phyloP scores from a whole-genome alignment of 1,140 invertebrate species.

The Neelides sp. region DNA sequence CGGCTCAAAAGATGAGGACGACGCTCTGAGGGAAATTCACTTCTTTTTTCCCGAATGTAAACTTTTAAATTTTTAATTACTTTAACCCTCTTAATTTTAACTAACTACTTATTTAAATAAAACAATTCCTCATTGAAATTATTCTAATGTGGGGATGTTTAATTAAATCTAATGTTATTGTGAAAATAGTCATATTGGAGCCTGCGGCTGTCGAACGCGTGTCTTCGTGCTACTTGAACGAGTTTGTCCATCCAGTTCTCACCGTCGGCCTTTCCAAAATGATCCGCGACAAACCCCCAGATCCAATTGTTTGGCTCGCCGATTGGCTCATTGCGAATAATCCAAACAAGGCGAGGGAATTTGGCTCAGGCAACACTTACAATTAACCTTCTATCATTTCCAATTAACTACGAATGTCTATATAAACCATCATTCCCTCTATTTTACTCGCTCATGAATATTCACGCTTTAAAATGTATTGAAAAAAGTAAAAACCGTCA shows the following conservation, averaged over 20 bases:
- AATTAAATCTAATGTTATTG: slow-evolving; percentile 5
- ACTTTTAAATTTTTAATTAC: slow-evolving; percentile 30
- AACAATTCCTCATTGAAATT: too few relatives aligned
- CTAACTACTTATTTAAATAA: not conserved
- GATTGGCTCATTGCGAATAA: slow-evolving; percentile 62
- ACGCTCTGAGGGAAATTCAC: slow-evolving; percentile 67
- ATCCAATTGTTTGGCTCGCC: slow-evolving; percentile 63
- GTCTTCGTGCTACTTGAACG: slow-evolving; percentile 53
- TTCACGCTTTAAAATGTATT: too few relatives aligned
- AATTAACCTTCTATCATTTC: not conserved
- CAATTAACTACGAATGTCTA: too few relatives aligned
- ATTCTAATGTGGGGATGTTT: too few relatives aligned
- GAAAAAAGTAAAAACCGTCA: too few relatives aligned
- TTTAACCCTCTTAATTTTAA: not conserved
- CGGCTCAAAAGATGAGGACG: slow-evolving; percentile 56
- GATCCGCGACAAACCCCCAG: slow-evolving; percentile 39
- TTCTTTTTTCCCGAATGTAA: slow-evolving; percentile 77
- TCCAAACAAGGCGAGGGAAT: slow-evolving; percentile 51
- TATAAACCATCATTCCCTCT: too few relatives aligned
- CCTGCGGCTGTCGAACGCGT: slow-evolving; percentile 42
- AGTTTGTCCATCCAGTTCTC: slow-evolving; percentile 50
- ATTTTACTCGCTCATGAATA: too few relatives aligned
- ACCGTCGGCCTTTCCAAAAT: slow-evolving; percentile 53
- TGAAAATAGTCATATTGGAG: slow-evolving; percentile 47
- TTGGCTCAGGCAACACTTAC: too few relatives aligned